Base-by-base conservation (phyloP, 1,140 invertebrate genomes). In the Dysdera silvatica region DNA sequence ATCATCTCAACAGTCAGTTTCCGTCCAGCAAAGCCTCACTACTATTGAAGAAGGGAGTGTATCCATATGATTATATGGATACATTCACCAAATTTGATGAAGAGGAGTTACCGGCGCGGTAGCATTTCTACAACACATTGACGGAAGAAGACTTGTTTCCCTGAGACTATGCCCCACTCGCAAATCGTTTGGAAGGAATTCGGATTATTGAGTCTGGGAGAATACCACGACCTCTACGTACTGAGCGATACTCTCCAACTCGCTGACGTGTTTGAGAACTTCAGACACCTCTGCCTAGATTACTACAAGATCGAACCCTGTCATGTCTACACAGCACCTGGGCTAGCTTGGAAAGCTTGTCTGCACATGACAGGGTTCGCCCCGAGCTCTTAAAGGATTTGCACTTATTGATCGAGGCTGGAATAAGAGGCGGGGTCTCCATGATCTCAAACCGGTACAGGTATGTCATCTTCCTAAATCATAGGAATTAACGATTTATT, bases 151-250 rank as follows among this genome's bases (percentile, higher is more conserved):
- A 26, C 8, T 41, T 23, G 4, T 16, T 14, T 24, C 20, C n/a
- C 2, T 35, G 29, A 40, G 53, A 43, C 12, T 56, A 56, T 41
- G 18, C n/a, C 26, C 2, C 35, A 56, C 14, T 35, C 24, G 2
- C 10, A 56, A 20, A 16, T 1, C 16, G 35, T 56, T 24, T 56
- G 53, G 53, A 56, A 3, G 20, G 20, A 2, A 2, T 56, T 56
- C 24, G 31, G 43, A 14, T 28, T 56, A 29, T 6, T 26, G 1
- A 41, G 29, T 12, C 29, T 58, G 23, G 56, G 41, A 0, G 56
- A 58, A 20, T 58, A 48, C 29, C 56, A 31, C 28, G 41, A 48
- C 16, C 43, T 58, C n/a, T 53, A 53, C 3, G 51, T 53, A n/a
- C 32, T 20, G 10, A 3, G 10, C 10, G 51, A 53, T 53, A 14